These are phyloP conservation scores for Gephyroberyx darwinii DNA, from an alignment of 2,797 vertebrate genomes.

Conservation along the genomic window DNA sequence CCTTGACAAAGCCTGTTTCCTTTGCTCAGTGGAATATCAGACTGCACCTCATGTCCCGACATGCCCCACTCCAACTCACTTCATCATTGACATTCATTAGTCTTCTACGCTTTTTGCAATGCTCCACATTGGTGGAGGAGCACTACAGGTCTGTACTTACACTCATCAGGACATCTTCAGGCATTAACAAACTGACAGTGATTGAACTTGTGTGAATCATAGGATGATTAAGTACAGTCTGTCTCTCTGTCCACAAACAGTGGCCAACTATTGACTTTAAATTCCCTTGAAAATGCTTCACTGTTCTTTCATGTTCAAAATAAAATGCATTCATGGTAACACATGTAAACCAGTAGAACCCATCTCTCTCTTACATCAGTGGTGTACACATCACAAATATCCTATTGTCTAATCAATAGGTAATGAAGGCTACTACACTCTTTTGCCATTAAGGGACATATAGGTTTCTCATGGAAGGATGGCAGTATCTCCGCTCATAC, in stretches of 20 bases:
- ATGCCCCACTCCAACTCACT: slow-evolving; percentile 39
- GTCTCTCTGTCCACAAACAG: slow-evolving; percentile 20
- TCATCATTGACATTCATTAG: slow-evolving; percentile 53
- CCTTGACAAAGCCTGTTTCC: slow-evolving; percentile 29
- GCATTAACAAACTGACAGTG: slow-evolving; percentile 49
- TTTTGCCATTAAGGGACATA: slow-evolving; percentile 52
- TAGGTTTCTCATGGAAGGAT: slow-evolving; percentile 37
- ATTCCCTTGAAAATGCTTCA: slow-evolving; percentile 16
- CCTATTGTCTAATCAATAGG: slow-evolving; percentile 66
- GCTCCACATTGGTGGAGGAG: slow-evolving; percentile 45
- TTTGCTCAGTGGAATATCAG: slow-evolving; percentile 50
- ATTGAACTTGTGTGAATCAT: slow-evolving; percentile 50
- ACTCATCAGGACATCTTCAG: slow-evolving; percentile 35
- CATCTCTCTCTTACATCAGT: slow-evolving; percentile 57
- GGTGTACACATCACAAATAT: slow-evolving; percentile 61
- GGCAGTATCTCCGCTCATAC: slow-evolving; percentile 14
- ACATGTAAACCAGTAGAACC: slow-evolving; percentile 41
- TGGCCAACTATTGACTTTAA: slow-evolving; percentile 19
- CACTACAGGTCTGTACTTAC: slow-evolving; percentile 28
- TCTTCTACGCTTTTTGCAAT: slow-evolving; percentile 45
- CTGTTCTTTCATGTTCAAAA: slow-evolving; percentile 3
- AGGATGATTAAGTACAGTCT: slow-evolving; percentile 47
- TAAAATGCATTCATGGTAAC: slow-evolving; percentile 8
- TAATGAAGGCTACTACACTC: slow-evolving; percentile 42
- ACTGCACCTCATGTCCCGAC: slow-evolving; percentile 48